Evolutionary conservation across 2,888 invertebrate species (phyloP).

Genomic region (Nezara viridula): DNA sequence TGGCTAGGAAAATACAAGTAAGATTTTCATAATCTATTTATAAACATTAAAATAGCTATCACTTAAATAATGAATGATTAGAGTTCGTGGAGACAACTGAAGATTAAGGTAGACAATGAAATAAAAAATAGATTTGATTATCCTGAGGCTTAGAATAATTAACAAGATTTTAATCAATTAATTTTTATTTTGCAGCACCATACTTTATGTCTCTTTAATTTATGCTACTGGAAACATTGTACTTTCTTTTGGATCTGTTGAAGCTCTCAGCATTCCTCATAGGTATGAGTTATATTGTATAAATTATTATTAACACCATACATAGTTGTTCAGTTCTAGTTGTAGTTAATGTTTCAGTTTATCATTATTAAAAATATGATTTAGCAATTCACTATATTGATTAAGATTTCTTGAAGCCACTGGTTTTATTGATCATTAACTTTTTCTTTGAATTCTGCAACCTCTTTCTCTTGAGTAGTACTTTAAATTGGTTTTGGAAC

Average conservation of each 20-base stretch:
- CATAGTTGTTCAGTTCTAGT: not conserved
- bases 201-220: constrained; percentile 88
- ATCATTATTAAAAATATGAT: too few species aligned
- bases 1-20: constrained; percentile 89
- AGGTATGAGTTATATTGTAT: constrained; percentile 60
- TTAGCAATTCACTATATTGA: too few species aligned
- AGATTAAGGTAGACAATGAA: too few species aligned
- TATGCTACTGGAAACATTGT: constrained; percentile 69
- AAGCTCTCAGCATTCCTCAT: constrained; percentile 61
- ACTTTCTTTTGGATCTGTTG: constrained; percentile 65
- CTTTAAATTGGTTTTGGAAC: too few species aligned
- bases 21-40: constrained; percentile 59
- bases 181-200: constrained; percentile 80
- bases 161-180: too few species aligned
- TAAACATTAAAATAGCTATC: not conserved
- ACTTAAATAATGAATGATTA: not conserved
- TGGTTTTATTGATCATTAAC: too few species aligned
- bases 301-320: not conserved
- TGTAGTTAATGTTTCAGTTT: not conserved
- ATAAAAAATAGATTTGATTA: too few species aligned
- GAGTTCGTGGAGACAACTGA: not conserved
- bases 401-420: too few species aligned
- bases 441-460: too few species aligned
- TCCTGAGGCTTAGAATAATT: too few species aligned
- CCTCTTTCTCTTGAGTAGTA: too few species aligned